Evolutionary conservation across 2,888 invertebrate species (phyloP).

Genomic region (Malthinus seriepunctatus): DNA sequence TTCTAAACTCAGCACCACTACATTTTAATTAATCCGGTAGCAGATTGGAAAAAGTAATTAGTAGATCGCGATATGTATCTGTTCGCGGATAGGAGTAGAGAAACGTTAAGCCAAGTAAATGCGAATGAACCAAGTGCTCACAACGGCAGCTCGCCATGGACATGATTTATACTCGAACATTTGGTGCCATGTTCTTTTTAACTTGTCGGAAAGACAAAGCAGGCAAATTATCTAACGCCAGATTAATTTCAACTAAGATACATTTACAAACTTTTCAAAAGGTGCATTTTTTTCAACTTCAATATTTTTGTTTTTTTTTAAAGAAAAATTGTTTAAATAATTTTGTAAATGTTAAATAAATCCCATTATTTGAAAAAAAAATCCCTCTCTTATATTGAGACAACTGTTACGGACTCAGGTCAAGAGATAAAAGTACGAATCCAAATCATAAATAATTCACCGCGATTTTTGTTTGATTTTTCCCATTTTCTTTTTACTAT

Average conservation of each 20-base stretch:
- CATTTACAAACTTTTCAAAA: constrained; percentile 25
- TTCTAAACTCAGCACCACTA: constrained; percentile 39
- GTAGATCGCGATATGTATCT: constrained; percentile 44
- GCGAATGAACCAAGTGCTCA: constrained; percentile 20
- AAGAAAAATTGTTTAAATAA: neutral
- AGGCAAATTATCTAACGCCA: constrained; percentile 40
- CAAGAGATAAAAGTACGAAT: constrained; percentile 5
- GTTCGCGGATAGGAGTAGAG: constrained; percentile 27
- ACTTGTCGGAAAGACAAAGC: constrained; percentile 39
- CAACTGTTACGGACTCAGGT: constrained; percentile 6
- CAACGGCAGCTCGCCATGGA: constrained; percentile 31
- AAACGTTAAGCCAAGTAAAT: constrained; percentile 16
- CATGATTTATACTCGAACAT: constrained; percentile 43
- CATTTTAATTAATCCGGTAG: constrained; percentile 47
- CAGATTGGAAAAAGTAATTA: constrained; percentile 49
- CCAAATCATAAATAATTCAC: constrained; percentile 6
- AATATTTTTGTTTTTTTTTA: constrained; percentile 31
- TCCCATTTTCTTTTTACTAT: neutral
- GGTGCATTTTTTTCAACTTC: constrained; percentile 27
- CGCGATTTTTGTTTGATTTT: constrained; percentile 1
- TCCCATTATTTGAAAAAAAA: constrained; percentile 1
- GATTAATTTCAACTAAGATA: constrained; percentile 35
- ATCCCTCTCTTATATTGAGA: neutral
- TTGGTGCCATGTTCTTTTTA: constrained; percentile 43
- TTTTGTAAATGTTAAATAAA: constrained; percentile 4